Conservation (phyloP, 2,113 vertebrate species). For the Cyanistes caeruleus region DNA sequence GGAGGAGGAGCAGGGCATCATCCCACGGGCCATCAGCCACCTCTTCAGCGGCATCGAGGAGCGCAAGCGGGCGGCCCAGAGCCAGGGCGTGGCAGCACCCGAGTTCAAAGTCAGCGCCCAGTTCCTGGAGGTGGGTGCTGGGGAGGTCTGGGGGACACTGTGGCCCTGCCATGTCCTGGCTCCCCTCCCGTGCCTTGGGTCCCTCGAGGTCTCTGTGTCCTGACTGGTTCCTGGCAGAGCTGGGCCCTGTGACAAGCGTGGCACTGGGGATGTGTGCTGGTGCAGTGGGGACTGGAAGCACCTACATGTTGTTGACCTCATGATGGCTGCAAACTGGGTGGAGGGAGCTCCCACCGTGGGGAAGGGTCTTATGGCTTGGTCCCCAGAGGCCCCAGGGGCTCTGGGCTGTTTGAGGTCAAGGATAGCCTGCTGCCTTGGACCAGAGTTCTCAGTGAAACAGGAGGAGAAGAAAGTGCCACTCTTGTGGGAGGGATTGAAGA, state of each 20-base stretch:
- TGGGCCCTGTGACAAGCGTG: accelerated
- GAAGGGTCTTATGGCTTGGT: not conserved
- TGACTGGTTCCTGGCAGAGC: not conserved
- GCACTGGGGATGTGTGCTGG: accelerated
- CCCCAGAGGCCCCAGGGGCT: not conserved
- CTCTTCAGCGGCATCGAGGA: constrained; percentile 89
- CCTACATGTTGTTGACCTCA: accelerated
- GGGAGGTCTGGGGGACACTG: not conserved
- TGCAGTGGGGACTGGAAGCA: not conserved
- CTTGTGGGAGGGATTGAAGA: not conserved
- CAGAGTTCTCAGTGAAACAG: not conserved
- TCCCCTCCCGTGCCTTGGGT: not conserved
- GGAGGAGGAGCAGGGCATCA: constrained; percentile 89
- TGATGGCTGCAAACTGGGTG: not conserved
- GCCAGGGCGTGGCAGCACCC: constrained; percentile 74
- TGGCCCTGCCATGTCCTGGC: not conserved
- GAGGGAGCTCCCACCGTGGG: not conserved
- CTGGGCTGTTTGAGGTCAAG: not conserved
- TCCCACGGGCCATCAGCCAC: constrained; percentile 89
- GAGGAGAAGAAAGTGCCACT: not conserved
- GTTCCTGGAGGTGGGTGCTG: constrained; percentile 88
- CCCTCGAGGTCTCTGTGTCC: not conserved
- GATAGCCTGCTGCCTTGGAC: not conserved
- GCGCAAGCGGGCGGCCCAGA: constrained; percentile 76
- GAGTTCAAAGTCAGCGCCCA: constrained; percentile 99